Percentiles rank a stretch among this genome's conserved stretches.
phyloP scores from a whole-genome alignment of 2,888 invertebrate genomes.

The Orchesella flavescens region DNA sequence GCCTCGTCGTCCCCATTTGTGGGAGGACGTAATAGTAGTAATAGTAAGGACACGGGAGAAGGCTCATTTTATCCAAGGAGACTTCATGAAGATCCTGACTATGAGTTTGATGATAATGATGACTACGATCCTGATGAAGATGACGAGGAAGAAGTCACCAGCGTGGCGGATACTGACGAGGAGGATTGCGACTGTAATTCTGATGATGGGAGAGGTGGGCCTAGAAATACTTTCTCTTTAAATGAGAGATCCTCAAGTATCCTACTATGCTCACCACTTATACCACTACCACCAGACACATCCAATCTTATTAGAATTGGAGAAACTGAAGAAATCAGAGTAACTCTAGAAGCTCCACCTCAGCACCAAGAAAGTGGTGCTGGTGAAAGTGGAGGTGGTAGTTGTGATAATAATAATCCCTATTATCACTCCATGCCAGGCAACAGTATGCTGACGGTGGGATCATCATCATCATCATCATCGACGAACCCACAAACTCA shows the following conservation, averaged over 20 bases:
- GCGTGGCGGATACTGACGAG: conserved; percentile 51
- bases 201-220: conserved; percentile 17
- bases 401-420: conserved; percentile 58
- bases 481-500: neutral
- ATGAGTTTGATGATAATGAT: conserved; percentile 49
- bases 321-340: conserved; percentile 41
- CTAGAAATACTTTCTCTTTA: conserved; percentile 30
- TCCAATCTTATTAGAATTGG: conserved; percentile 46
- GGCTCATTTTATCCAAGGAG: conserved; percentile 53
- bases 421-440: conserved; percentile 53
- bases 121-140: conserved; percentile 45
- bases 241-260: conserved; percentile 35
- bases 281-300: conserved; percentile 21
- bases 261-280: neutral
- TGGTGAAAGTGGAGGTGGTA: conserved; percentile 38
- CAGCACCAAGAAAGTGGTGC: conserved; percentile 4
- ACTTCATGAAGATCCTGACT: conserved; percentile 53
- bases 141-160: conserved; percentile 43
- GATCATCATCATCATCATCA: neutral
- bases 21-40: conserved; percentile 27
- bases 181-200: conserved; percentile 48
- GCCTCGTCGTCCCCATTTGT: neutral
- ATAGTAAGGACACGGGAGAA: conserved; percentile 36
- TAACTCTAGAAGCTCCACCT: conserved; percentile 18
- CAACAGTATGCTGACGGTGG: neutral